These are phyloP conservation scores for Rhaphigaster nebulosa DNA, from an alignment of 2,888 invertebrate species.

Conservation along the genomic window DNA sequence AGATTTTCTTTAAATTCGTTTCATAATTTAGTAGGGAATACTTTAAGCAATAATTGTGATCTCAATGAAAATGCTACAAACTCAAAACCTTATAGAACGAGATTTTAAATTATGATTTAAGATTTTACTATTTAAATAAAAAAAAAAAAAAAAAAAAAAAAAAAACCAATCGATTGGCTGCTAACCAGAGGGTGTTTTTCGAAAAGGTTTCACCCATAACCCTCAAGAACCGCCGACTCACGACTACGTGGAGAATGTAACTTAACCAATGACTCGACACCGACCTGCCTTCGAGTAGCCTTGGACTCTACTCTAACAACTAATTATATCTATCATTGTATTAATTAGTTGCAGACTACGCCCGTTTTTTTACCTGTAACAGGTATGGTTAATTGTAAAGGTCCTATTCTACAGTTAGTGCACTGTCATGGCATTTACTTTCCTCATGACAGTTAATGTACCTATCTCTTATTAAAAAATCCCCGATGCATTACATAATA, in stretches of 20 bases:
- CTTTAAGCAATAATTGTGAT: background rate
- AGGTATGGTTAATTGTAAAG: slow-evolving; percentile 6
- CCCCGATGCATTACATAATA: background rate
- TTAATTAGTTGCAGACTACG: slow-evolving; percentile 20
- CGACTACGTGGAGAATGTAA: slow-evolving; percentile 17
- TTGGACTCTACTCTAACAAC: background rate
- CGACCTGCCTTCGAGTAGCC: slow-evolving; percentile 35
- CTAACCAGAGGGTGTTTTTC: background rate
- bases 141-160: background rate
- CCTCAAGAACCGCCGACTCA: slow-evolving; percentile 28
- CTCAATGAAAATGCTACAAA: background rate
- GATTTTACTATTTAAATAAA: background rate
- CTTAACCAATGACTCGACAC: slow-evolving; percentile 16
- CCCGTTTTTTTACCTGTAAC: slow-evolving; percentile 23
- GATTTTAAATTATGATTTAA: background rate
- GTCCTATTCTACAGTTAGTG: background rate
- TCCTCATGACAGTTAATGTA: background rate
- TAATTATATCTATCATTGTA: slow-evolving; percentile 16
- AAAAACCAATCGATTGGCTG: background rate
- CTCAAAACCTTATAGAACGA: background rate
- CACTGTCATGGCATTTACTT: background rate
- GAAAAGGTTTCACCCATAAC: background rate
- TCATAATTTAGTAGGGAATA: background rate
- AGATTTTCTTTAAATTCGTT: background rate
- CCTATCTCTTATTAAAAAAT: background rate